Percentiles rank a stretch among this genome's conserved stretches.
Evolutionary conservation across 2,888 invertebrate species (phyloP).

Genomic region (Tetheella fluctuosa): DNA sequence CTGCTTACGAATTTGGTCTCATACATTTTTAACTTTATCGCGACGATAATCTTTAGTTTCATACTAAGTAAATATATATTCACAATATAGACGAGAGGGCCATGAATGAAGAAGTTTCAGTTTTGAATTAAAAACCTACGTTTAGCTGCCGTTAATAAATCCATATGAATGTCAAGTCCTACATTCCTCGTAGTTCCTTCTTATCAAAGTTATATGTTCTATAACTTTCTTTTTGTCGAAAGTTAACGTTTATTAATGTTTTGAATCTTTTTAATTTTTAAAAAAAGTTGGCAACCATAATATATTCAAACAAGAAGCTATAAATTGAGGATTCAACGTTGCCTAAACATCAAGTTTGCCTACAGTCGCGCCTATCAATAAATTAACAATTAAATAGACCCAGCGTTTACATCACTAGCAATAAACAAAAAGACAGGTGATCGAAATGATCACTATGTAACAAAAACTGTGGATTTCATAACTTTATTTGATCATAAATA

Average conservation of each 20-base stretch:
- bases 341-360: not conserved
- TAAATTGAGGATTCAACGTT: conserved; percentile 2
- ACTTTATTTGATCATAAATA: conserved; percentile 48
- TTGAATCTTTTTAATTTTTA: not conserved
- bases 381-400: not conserved
- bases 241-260: not conserved
- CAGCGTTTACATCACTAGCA: not conserved
- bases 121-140: no score
- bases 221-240: not conserved
- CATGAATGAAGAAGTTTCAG: no score
- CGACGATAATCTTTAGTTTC: not conserved
- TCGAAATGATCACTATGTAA: conserved; percentile 16
- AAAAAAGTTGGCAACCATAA: not conserved
- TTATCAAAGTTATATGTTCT: not conserved
- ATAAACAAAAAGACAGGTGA: not conserved
- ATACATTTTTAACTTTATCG: not conserved
- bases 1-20: not conserved
- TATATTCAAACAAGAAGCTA: not conserved
- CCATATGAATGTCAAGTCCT: not conserved
- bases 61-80: no score
- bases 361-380: not conserved
- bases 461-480: conserved; percentile 47
- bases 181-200: not conserved
- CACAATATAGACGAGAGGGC: no score
- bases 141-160: not conserved